A percentile compares a stretch with the other conserved stretches of the same genome.
Conservation (phyloP, 2,113 vertebrate species). For the Brachionichthys hirsutus region DNA sequence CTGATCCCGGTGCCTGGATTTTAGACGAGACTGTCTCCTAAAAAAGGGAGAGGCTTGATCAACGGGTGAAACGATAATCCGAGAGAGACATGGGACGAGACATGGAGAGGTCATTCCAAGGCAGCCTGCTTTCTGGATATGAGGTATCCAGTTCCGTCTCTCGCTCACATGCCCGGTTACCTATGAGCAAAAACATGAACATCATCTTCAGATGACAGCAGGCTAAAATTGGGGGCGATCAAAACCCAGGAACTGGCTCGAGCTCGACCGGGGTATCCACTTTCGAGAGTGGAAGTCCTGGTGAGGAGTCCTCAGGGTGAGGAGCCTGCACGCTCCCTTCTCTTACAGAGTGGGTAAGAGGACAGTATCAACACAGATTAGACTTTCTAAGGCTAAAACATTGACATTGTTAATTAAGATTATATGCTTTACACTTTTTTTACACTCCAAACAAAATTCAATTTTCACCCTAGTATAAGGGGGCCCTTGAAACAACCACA, state of each 20-base stretch:
- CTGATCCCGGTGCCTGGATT: constrained; percentile 40
- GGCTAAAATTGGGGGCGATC: constrained; percentile 77
- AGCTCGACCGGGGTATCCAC: constrained; percentile 46
- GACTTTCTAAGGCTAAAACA: constrained; percentile 34
- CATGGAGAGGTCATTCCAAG: constrained; percentile 64
- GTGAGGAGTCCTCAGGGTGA: constrained; percentile 35
- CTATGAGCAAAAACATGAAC: constrained; percentile 74
- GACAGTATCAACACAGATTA: constrained; percentile 45
- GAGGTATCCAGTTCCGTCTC: constrained; percentile 65
- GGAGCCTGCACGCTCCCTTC: constrained; percentile 11
- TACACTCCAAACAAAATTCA: no score
- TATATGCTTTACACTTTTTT: no score
- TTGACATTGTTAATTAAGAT: constrained; percentile 64
- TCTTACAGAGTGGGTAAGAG: constrained; percentile 15
- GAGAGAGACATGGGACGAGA: constrained; percentile 36
- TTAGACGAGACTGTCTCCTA: constrained; percentile 54
- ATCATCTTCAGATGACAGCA: constrained; percentile 73
- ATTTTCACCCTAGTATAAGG: no score
- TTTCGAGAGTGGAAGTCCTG: constrained; percentile 66
- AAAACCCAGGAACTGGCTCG: constrained; percentile 67
- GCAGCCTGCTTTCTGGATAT: constrained; percentile 66
- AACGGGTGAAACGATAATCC: constrained; percentile 70
- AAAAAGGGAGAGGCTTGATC: constrained; percentile 73
- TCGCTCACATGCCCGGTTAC: constrained; percentile 53
- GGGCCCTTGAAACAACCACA: no score